Base-by-base conservation (phyloP, 2,888 invertebrate genomes). In the Hirtodrosophila confusa region DNA sequence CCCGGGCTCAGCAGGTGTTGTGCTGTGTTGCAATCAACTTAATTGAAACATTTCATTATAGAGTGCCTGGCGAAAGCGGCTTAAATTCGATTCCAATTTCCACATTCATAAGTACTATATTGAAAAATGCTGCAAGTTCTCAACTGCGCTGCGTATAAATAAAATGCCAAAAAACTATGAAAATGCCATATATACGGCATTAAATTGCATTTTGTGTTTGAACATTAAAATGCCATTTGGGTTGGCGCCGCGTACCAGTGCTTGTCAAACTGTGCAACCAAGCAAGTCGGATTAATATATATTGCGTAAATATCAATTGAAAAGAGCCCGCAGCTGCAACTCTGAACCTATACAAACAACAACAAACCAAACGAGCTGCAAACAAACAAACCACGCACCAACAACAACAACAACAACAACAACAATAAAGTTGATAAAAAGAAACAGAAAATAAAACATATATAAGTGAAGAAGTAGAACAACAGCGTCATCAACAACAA, bases 181-280 rank as follows among this genome's bases (percentile, higher is more conserved):
- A 27, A 54, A 54, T 68, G 57, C 57, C 37, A 36, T 31, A 53
- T 48, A 56, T 47, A 48, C 8, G 40, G 27, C 55, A 53, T 61
- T 63, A 64, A 69, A 66, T 69, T 17, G 17, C 17, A 17, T 17
- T 17, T 2, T 17, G 17, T 2, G 17, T 17, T 17, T 69, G 35
- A 71, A 75, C 87, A 86, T 84, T 88, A 69, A 86, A 83, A 84
- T 77, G 88, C 86, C 73, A 86, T 86, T 79, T 79, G 60, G 27
- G 55, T 44, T 4, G 4, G 4, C 27, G 3, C 2, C 4, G 27
- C 27, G 11, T 39, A 33, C 12, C 74, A 86, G 62, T 69, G 62
- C 62, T 51, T 71, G 55, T 64, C 66, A 73, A 84, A 88, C 75
- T 76, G 84, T 68, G 63, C 43, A 61, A 41, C 12, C 48, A 44